Percentiles rank a stretch among this genome's conserved stretches.
Conservation (phyloP, 2,113 vertebrate genomes). For the Peromyscus polionotus region DNA sequence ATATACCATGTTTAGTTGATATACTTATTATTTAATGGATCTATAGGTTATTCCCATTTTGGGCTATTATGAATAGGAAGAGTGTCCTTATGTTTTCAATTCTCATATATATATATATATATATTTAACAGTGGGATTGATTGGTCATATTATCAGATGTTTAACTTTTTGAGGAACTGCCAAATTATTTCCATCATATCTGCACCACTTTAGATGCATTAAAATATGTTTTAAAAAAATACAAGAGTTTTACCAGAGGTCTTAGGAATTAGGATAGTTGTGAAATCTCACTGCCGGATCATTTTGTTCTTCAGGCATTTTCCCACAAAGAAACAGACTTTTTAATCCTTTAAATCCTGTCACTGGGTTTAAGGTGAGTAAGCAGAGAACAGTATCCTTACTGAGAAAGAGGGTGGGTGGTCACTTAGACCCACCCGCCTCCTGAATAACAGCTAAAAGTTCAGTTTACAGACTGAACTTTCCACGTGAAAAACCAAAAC, state of each 20-base stretch:
- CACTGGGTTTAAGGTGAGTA: neutral
- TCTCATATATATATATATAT: neutral
- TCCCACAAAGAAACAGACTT: constrained; percentile 52
- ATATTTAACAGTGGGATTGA: neutral
- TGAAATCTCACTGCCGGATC: neutral
- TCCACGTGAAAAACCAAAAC: neutral
- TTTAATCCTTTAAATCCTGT: constrained; percentile 26
- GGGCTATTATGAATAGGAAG: neutral
- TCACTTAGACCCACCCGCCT: neutral
- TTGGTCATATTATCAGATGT: neutral
- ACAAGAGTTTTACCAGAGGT: neutral
- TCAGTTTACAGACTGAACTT: neutral
- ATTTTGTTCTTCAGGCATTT: constrained; percentile 55
- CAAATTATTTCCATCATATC: neutral
- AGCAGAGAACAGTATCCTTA: neutral
- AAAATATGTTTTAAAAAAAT: constrained; percentile 37
- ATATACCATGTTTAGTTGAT: neutral
- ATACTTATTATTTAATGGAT: neutral
- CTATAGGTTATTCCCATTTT: neutral
- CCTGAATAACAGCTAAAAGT: neutral
- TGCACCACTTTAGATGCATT: constrained; percentile 32
- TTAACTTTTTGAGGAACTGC: constrained; percentile 28
- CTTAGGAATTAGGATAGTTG: constrained; percentile 63
- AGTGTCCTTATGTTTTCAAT: neutral
- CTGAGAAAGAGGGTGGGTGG: neutral